Conservation (phyloP, 2,113 vertebrate species). For the Picathartes gymnocephalus region DNA sequence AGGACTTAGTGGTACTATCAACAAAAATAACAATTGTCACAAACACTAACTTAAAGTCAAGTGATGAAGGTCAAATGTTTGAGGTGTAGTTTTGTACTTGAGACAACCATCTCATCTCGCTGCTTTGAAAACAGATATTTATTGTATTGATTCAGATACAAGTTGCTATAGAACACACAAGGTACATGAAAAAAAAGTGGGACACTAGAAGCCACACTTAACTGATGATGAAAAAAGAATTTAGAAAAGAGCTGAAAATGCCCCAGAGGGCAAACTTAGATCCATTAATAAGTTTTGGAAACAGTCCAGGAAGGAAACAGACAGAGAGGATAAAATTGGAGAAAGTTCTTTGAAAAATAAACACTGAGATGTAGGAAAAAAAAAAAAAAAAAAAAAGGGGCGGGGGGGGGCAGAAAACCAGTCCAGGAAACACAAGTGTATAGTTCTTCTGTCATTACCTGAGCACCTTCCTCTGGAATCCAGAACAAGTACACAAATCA, state of each 20-base stretch:
- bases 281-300: neutral
- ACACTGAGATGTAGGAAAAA: neutral
- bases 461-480: neutral
- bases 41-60: neutral
- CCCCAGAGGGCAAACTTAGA: neutral
- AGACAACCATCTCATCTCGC: neutral
- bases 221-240: neutral
- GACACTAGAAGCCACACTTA: neutral
- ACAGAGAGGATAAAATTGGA: neutral
- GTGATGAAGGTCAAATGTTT: neutral
- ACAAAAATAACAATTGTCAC: neutral
- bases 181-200: neutral
- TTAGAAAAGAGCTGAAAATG: neutral
- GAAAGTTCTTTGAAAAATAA: neutral
- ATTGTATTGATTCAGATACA: neutral
- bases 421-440: neutral
- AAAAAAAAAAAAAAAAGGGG: too few relatives aligned
- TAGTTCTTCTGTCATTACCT: neutral
- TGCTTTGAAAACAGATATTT: neutral
- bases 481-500: neutral
- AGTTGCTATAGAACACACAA: neutral
- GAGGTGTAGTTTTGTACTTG: neutral
- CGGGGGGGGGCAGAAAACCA: fast-evolving
- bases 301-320: neutral
- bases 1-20: neutral